Conservation (phyloP, 2,888 invertebrate genomes). For the Clepsis dumicolana region DNA sequence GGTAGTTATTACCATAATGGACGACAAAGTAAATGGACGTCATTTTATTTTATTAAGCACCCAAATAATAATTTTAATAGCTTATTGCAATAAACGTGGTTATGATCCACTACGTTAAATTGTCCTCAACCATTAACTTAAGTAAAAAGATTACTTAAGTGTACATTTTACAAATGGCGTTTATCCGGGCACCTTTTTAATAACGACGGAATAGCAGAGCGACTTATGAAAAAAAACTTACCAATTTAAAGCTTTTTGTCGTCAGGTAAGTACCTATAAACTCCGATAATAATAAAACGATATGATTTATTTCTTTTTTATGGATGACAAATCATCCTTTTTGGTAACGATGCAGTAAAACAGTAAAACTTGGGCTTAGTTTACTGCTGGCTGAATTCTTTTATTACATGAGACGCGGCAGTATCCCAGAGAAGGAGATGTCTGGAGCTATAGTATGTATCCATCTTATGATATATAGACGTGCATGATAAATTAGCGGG, state of each 20-base stretch:
- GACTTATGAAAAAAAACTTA: background rate
- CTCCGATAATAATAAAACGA: slow-evolving; percentile 3
- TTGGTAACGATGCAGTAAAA: slow-evolving; percentile 15
- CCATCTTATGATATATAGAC: slow-evolving; percentile 32
- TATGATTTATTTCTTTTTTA: background rate
- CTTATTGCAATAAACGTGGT: background rate
- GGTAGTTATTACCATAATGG: too few relatives aligned
- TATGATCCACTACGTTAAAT: background rate
- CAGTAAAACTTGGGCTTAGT: slow-evolving; percentile 14
- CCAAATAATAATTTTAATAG: too few relatives aligned
- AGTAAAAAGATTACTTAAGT: background rate
- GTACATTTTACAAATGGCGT: background rate
- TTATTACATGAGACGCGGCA: slow-evolving; percentile 16
- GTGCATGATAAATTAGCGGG: slow-evolving; percentile 41
- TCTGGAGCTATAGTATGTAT: slow-evolving; percentile 9
- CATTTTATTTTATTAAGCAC: too few relatives aligned
- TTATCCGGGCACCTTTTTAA: background rate
- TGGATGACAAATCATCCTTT: slow-evolving; percentile 2
- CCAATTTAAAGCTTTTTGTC: background rate
- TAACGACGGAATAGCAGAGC: background rate
- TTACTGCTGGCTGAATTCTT: background rate
- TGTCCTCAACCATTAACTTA: background rate
- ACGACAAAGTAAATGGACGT: too few relatives aligned
- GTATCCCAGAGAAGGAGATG: slow-evolving; percentile 7
- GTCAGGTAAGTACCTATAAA: slow-evolving; percentile 12